Conservation (phyloP, 2,888 invertebrate species). For the Molorchus minor region DNA sequence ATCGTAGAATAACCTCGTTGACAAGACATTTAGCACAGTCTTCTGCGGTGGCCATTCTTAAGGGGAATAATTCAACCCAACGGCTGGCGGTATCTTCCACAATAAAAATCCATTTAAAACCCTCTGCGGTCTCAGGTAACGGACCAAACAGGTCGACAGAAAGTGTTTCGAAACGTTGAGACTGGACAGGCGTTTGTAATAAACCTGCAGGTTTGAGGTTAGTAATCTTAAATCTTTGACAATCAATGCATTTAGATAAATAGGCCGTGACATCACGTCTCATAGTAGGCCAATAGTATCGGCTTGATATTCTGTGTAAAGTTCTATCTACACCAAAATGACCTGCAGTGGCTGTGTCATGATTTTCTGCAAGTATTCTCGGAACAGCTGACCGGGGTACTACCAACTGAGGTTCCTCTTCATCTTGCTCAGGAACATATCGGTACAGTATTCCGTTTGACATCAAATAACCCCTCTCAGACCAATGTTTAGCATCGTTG, state of each 20-base stretch:
- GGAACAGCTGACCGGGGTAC: slow-evolving; percentile 26
- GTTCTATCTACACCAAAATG: slow-evolving; percentile 25
- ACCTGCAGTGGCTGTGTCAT: slow-evolving; percentile 19
- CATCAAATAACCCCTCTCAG: slow-evolving; percentile 35
- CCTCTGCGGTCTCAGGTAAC: slow-evolving; percentile 29
- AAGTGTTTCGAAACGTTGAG: slow-evolving; percentile 36
- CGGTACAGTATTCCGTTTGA: slow-evolving; percentile 39
- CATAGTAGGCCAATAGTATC: slow-evolving; percentile 24
- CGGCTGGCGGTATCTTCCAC: slow-evolving; percentile 47
- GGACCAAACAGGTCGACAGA: slow-evolving; percentile 41
- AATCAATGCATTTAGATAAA: slow-evolving; percentile 23
- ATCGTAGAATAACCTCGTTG: slow-evolving; percentile 47
- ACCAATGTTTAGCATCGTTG: slow-evolving; percentile 25
- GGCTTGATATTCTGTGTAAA: too few species aligned
- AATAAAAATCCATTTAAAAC: slow-evolving; percentile 41
- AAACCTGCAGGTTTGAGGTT: slow-evolving; percentile 49
- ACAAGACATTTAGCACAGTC: slow-evolving; percentile 39
- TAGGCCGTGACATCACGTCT: slow-evolving; percentile 32
- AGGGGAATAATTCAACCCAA: slow-evolving; percentile 45
- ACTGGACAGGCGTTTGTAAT: slow-evolving; percentile 41
- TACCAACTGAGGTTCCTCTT: slow-evolving; percentile 43
- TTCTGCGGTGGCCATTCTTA: slow-evolving; percentile 24
- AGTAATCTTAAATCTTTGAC: slow-evolving; percentile 38
- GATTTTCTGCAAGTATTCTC: slow-evolving; percentile 19
- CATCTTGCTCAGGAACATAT: too few species aligned